These are phyloP conservation scores for Cololabis saira DNA, from an alignment of 2,113 vertebrate species.

Conservation along the genomic window DNA sequence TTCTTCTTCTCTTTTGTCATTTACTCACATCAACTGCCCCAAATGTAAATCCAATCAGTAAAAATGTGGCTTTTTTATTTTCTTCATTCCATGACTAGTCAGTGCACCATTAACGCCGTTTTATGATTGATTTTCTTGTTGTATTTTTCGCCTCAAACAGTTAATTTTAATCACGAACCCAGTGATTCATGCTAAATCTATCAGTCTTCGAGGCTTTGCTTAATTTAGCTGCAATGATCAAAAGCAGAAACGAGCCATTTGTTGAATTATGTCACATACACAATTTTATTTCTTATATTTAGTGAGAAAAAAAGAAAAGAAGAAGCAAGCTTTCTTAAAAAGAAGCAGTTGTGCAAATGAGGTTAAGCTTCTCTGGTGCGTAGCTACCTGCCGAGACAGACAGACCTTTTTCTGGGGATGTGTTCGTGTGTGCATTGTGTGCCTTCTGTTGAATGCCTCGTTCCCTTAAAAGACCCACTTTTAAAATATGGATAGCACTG, in stretches of 20 bases:
- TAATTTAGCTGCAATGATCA: slow-evolving; percentile 10
- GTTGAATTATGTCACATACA: neutral
- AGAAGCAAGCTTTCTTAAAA: slow-evolving; percentile 9
- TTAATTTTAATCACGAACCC: slow-evolving; percentile 11
- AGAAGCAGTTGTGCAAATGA: slow-evolving; percentile 6
- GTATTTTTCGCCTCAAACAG: neutral
- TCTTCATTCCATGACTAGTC: neutral
- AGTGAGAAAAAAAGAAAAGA: slow-evolving; percentile 2
- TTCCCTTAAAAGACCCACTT: too few relatives aligned
- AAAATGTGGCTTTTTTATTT: neutral
- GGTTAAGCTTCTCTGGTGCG: slow-evolving; percentile 14
- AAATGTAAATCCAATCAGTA: neutral
- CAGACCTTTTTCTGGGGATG: neutral
- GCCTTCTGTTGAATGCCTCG: neutral
- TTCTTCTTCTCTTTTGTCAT: slow-evolving; percentile 6
- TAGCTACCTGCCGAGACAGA: slow-evolving; percentile 20
- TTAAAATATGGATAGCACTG: too few relatives aligned
- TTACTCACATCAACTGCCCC: neutral
- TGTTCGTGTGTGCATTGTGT: slow-evolving; percentile 11
- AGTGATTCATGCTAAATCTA: slow-evolving; percentile 14
- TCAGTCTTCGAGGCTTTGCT: slow-evolving; percentile 10
- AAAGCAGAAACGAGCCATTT: neutral
- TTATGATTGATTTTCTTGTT: neutral
- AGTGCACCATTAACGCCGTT: neutral
- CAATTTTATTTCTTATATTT: neutral